Evolutionary conservation across 2,797 vertebrate species (phyloP).

Genomic region (Brachyalestes nurse): DNA sequence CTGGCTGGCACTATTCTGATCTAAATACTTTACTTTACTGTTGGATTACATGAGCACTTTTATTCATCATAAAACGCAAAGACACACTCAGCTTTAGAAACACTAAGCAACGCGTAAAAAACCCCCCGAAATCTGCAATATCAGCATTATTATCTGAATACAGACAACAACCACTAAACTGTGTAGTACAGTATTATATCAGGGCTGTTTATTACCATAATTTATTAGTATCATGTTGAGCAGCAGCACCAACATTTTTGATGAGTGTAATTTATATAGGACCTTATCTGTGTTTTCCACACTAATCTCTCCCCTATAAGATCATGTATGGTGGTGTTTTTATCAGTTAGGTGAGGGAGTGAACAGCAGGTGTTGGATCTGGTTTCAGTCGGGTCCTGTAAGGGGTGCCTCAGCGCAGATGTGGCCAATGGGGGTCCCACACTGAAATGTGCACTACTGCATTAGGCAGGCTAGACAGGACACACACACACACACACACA

Average conservation of each 20-base stretch:
- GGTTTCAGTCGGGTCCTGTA: constrained; percentile 24
- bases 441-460: constrained; percentile 52
- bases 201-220: too few species aligned
- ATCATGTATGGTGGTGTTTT: constrained; percentile 52
- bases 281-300: constrained; percentile 10
- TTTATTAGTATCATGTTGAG: too few species aligned
- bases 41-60: background rate
- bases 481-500: constrained; percentile 16
- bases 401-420: constrained; percentile 32
- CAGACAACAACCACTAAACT: too few species aligned
- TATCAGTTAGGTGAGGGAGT: constrained; percentile 16
- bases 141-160: too few species aligned
- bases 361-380: constrained; percentile 12
- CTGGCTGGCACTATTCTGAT: background rate
- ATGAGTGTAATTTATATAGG: background rate
- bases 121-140: too few species aligned
- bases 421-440: constrained; percentile 53
- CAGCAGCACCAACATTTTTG: too few species aligned
- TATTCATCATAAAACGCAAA: background rate
- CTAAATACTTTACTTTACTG: background rate
- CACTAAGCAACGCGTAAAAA: background rate
- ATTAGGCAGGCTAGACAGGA: constrained; percentile 15
- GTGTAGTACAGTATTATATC: too few species aligned
- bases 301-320: constrained; percentile 35
- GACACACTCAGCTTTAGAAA: background rate